Base-by-base conservation (phyloP, 2,113 vertebrate species). In the Microtus oregoni region DNA sequence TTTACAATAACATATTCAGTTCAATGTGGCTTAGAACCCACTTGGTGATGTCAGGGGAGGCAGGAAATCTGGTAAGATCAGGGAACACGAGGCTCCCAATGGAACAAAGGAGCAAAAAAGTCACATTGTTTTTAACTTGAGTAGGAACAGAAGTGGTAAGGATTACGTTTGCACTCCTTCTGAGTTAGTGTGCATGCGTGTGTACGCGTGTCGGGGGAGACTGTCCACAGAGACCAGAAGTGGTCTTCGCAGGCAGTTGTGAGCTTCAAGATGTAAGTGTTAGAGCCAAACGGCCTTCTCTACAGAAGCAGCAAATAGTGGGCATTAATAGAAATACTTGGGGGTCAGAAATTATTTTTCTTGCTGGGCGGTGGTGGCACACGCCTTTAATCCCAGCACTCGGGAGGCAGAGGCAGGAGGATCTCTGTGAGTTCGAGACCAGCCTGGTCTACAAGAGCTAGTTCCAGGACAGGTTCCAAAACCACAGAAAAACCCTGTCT, bases 121-220 rank as follows among this genome's bases (percentile, higher is more conserved):
- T 3, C 13, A 50, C 26, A 41, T 52, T 11, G 10, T 93, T 79
- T 77, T 65, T 26, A 90, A 30, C 50, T 19, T 92, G 70, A 85
- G 26, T 50, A 58, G 72, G n/a, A 47, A 30, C 14, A 83, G 15
- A 93, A 79, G 38, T 35, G 20, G 47, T 5, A 12, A 41, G 14
- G 4, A 30, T 58, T 63, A 1, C 0, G 12, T 28, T 63, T 90
- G 47, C 47, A 13, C 38, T 61, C 13, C 50, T 95, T 72, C 17
- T 61, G 30, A 92, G 38, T 58, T 38, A 76, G 35, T 32, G 17
- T 8, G 32, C 9, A 30, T 35, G 13, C 7, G 14, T 52, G 47
- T 50, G 47, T 7, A 24, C 8, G n/a, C 2, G 35, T 30, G 20
- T 38, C 3, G 7, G 24, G 17, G 30, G 10, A 0, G 7, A 26